Evolutionary conservation across 2,113 vertebrate species (phyloP), one percentile per base, ranked within the genome.

Genomic region (Corythornis cristatus): DNA sequence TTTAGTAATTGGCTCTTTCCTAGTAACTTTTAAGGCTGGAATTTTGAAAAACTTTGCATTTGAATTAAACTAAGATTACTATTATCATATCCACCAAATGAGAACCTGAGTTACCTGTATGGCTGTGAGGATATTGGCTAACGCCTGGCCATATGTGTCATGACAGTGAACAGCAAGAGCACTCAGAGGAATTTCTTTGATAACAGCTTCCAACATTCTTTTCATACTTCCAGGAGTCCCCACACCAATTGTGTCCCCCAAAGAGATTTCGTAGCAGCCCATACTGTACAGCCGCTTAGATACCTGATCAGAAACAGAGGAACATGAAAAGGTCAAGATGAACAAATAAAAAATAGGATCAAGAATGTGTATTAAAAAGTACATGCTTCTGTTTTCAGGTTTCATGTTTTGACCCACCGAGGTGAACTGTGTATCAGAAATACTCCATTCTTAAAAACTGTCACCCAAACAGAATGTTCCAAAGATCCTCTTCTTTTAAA

Each of bases 251-350:
- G 99, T 99, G 80, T 99, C 99, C 64, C 98, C 99, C 93, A 99
- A 95, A 48, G 99, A 99, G 74, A 99, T 98, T 97, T 99, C 99
- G 35, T 99, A 99, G 93, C 99, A 99, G 74, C 99, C 99, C 98
- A 99, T 98, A 35, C 98, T 96, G 88, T 99, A 99, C 61, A 99
- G 94, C 68, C 96, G 95, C 96, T 99, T 99, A 23, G 98, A 98
- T 20, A 99, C 98, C 99, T 99, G 93, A 73, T 57, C 37, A 85
- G 56, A 95, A 90, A 89, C 46, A 75, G 33, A 62, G 42, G 92
- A 86, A 48, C 18, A 73, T 25, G 21, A 46, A 77, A 29, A 90
- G 76, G n/a, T 84, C 29, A 64, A 61, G 79, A 92, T n/a, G 11
- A 64, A 71, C 60, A 50, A 68, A 37, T 7, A 46, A 8, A 83